Base-by-base conservation (phyloP, 2,113 vertebrate genomes). In the Thalassoma bifasciatum region DNA sequence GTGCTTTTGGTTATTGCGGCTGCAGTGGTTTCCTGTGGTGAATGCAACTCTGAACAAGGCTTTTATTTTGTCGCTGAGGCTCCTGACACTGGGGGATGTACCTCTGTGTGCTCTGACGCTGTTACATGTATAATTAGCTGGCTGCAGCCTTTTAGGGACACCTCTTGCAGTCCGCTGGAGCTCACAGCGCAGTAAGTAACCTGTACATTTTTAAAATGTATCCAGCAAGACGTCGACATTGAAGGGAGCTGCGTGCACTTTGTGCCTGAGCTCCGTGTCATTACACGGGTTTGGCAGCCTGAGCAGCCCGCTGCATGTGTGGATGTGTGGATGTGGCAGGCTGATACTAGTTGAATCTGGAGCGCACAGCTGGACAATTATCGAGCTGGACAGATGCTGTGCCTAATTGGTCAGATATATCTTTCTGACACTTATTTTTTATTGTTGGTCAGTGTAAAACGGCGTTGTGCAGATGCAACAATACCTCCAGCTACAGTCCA, bases 141-240 rank as follows among this genome's bases (percentile, higher is more conserved):
- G 60, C 80, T 77, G 90, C 72, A 89, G 82, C 81, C 78, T 78
- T 80, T 82, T 81, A 86, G 88, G 83, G 85, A 88, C 81, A 70
- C 83, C 75, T 81, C 73, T 81, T 36, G 72, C 74, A 77, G 77
- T 90, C 72, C 71, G 72, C 89, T 66, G 88, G 86, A 88, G 91
- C 88, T 73, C 79, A 81, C 83, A 78, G 88, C 85, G 89, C 88
- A 86, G 93, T 94, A 84, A 93, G 93, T 93, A 83, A 69, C 47
- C 49, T 8, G 9, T 9, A 40, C 16, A 1, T 24, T 64, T 21
- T 23, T 69, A n/a, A 42, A 63, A 54, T 10, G 16, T 11, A 23
- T 46, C 17, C 6, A 36, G 11, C 2, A 4, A 16, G 40, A 59
- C 30, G 22, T 37, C 34, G 10, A 44, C n/a, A 3, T 19, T 1